A percentile compares a stretch with the other conserved stretches of the same genome.
Conservation (phyloP, 2,113 vertebrate genomes). For the Gobiocypris rarus region DNA sequence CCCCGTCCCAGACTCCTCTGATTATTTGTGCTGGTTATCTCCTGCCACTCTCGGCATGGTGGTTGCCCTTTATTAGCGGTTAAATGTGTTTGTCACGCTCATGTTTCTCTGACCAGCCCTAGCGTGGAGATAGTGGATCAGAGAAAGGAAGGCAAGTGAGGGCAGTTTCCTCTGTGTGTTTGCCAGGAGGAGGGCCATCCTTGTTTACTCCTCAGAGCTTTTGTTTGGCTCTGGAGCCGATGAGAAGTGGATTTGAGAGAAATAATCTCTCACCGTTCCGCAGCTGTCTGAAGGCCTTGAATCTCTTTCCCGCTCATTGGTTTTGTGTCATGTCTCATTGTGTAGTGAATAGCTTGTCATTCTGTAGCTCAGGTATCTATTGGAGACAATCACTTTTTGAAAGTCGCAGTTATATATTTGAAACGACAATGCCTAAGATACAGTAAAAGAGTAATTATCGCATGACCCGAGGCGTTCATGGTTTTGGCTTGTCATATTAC, state of each 20-base stretch:
- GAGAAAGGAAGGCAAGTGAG: constrained; percentile 21
- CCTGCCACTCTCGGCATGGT: constrained; percentile 50
- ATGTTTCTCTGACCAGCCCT: constrained; percentile 38
- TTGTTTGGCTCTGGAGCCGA: constrained; percentile 41
- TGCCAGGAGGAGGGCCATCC: constrained; percentile 28
- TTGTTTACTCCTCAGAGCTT: constrained; percentile 46
- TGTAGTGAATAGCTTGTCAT: constrained; percentile 30
- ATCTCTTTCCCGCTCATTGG: constrained; percentile 19
- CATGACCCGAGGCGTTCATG: constrained; percentile 50
- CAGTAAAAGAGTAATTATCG: constrained; percentile 37
- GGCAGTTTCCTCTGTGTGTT: constrained; percentile 43
- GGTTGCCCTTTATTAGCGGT: constrained; percentile 53
- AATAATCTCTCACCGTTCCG: constrained; percentile 31
- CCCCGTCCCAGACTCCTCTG: constrained; percentile 41
- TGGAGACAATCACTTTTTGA: constrained; percentile 9
- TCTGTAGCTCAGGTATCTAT: constrained; percentile 28
- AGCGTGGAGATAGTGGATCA: constrained; percentile 28
- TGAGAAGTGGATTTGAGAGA: constrained; percentile 45
- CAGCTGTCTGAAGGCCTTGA: constrained; percentile 37
- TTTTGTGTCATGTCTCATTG: constrained; percentile 45
- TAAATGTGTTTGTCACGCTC: constrained; percentile 55
- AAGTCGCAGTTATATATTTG: constrained; percentile 3
- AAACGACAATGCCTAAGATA: constrained; percentile 29
- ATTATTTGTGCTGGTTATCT: constrained; percentile 56
- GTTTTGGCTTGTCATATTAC: constrained; percentile 46